A percentile compares a stretch with the other conserved stretches of the same genome.
Evolutionary conservation across 1,140 invertebrate genomes (phyloP).

Genomic region (Saxidomus purpurata): DNA sequence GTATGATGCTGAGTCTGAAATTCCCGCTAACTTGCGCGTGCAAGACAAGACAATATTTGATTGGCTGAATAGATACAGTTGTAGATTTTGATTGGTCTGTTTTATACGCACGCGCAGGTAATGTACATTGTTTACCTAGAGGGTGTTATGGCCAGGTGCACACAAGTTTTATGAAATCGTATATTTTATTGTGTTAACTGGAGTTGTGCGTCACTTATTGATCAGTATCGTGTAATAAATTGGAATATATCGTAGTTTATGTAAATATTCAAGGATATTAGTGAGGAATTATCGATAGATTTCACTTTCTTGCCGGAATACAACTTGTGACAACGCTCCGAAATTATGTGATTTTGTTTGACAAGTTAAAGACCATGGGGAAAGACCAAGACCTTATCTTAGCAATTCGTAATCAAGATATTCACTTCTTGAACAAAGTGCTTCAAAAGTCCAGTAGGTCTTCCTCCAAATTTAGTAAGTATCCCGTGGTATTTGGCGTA

Average conservation of each 20-base stretch:
- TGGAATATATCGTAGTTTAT: background rate
- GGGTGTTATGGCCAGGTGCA: constrained; percentile 39
- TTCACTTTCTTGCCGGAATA: background rate
- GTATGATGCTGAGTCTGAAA: background rate
- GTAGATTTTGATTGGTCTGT: constrained; percentile 19
- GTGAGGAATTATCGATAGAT: background rate
- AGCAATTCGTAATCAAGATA: constrained; percentile 48
- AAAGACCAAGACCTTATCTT: constrained; percentile 53
- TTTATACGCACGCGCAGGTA: constrained; percentile 38
- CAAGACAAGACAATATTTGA: background rate
- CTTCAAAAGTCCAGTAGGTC: constrained; percentile 43
- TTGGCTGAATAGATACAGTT: background rate
- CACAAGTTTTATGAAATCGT: constrained; percentile 2
- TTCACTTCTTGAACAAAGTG: constrained; percentile 33
- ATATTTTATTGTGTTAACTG: constrained; percentile 16
- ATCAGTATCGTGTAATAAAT: background rate
- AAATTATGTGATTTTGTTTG: background rate
- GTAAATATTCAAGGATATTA: background rate
- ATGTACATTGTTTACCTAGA: constrained; percentile 44
- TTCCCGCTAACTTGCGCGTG: background rate
- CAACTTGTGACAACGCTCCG: background rate
- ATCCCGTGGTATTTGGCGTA: background rate
- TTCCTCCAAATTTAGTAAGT: constrained; percentile 53
- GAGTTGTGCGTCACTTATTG: background rate
- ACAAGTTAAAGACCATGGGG: constrained; percentile 28